phyloP scores from a whole-genome alignment of 2,797 vertebrate genomes.

The Arnoldichthys spilopterus region DNA sequence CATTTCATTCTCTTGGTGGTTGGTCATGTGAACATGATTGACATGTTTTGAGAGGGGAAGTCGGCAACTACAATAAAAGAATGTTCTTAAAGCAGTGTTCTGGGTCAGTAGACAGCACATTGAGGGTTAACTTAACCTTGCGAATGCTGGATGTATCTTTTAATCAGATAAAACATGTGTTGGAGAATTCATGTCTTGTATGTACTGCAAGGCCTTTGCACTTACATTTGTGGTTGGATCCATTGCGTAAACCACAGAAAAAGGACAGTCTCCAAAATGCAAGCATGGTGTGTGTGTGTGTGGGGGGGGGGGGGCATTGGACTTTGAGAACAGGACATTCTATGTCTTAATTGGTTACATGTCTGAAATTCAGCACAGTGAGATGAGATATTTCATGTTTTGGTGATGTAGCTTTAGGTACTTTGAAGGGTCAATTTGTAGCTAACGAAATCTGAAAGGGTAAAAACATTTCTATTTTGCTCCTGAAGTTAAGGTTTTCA shows the following conservation, averaged over 20 bases:
- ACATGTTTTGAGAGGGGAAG: background rate
- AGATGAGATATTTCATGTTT: background rate
- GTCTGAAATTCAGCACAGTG: background rate
- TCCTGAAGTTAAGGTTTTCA: no score
- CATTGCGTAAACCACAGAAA: background rate
- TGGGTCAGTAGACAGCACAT: background rate
- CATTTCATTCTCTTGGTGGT: conserved; percentile 6
- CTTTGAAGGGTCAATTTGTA: no score
- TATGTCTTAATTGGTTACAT: conserved; percentile 11
- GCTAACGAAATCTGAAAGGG: no score
- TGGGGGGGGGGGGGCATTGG: background rate
- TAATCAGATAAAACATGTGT: background rate
- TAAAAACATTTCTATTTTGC: no score
- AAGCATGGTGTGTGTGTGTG: background rate
- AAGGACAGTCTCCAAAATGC: background rate
- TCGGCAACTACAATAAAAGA: background rate
- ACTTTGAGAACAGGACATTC: conserved; percentile 12
- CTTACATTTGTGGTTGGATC: background rate
- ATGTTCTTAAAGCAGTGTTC: conserved; percentile 23
- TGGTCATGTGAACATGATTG: conserved; percentile 14
- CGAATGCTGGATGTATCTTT: background rate
- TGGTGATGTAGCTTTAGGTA: conserved; percentile 9
- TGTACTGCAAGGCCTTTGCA: background rate
- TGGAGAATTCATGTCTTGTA: background rate
- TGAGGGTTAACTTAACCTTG: background rate